Percentiles rank a stretch among this genome's conserved stretches.
These are phyloP conservation scores for Agonum fuliginosum DNA, from an alignment of 2,888 invertebrate genomes.

Conservation along the genomic window DNA sequence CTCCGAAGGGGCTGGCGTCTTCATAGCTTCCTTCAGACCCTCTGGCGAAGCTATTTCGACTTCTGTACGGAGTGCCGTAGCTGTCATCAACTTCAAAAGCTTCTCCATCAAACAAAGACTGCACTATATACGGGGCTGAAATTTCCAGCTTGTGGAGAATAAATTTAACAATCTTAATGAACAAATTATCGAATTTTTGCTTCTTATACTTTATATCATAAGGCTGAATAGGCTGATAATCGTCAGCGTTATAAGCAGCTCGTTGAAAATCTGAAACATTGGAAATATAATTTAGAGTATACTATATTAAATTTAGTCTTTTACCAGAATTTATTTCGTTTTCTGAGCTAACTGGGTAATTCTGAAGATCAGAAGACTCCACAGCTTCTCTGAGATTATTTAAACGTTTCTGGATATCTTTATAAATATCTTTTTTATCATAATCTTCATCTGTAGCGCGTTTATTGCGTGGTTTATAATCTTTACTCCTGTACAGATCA, in stretches of 20 bases:
- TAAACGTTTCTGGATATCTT: conserved; percentile 23
- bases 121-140: conserved; percentile 50
- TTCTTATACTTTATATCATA: conserved; percentile 2
- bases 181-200: conserved; percentile 55
- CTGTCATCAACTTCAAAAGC: background rate
- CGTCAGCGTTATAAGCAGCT: background rate
- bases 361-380: background rate
- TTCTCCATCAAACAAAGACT: conserved; percentile 47
- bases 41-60: background rate
- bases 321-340: conserved; percentile 19
- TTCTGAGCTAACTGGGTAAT: background rate
- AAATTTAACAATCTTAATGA: conserved; percentile 54
- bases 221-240: background rate
- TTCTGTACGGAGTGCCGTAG: background rate
- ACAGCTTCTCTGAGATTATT: background rate
- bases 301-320: background rate
- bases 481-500: background rate
- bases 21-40: conserved; percentile 7
- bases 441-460: background rate
- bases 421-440: background rate
- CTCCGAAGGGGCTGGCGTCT: conserved; percentile 62
- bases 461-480: conserved; percentile 12
- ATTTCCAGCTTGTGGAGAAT: conserved; percentile 55
- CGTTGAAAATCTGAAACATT: conserved; percentile 46
- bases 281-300: too few relatives aligned